Evolutionary conservation across 2,888 invertebrate species (phyloP).

Genomic region (Microplitis deprimator): DNA sequence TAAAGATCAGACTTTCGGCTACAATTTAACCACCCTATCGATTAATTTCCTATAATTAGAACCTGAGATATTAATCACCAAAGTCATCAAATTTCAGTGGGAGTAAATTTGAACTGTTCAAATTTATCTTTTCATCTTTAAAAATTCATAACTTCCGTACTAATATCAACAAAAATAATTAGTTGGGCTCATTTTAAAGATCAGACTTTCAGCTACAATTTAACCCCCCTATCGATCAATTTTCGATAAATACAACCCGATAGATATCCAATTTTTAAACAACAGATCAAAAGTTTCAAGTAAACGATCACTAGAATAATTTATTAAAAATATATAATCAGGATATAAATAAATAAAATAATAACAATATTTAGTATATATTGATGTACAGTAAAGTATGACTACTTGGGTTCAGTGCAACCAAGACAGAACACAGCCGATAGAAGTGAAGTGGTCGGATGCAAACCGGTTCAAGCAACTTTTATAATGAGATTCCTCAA

Average conservation of each 20-base stretch:
- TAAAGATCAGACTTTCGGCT: background rate
- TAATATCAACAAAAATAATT: background rate
- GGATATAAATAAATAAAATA: background rate
- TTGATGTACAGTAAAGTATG: background rate
- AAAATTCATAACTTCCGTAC: background rate
- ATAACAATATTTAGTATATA: background rate
- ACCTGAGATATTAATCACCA: background rate
- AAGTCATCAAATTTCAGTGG: background rate
- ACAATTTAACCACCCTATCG: background rate
- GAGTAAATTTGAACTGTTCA: background rate
- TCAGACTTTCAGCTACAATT: background rate
- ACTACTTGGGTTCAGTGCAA: conserved; percentile 13
- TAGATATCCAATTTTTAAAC: too few species aligned
- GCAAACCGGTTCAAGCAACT: conserved; percentile 61
- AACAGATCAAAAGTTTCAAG: too few species aligned
- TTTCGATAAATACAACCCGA: background rate
- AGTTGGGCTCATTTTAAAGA: too few species aligned
- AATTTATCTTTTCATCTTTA: background rate
- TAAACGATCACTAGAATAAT: background rate
- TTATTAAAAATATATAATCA: background rate
- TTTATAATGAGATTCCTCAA: conserved; percentile 63
- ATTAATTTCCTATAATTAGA: background rate
- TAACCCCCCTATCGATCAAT: background rate
- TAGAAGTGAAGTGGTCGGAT: conserved; percentile 36
- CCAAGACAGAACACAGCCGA: conserved; percentile 8